Base-by-base conservation (phyloP, 2,888 invertebrate species). In the Dolomedes plantarius region DNA sequence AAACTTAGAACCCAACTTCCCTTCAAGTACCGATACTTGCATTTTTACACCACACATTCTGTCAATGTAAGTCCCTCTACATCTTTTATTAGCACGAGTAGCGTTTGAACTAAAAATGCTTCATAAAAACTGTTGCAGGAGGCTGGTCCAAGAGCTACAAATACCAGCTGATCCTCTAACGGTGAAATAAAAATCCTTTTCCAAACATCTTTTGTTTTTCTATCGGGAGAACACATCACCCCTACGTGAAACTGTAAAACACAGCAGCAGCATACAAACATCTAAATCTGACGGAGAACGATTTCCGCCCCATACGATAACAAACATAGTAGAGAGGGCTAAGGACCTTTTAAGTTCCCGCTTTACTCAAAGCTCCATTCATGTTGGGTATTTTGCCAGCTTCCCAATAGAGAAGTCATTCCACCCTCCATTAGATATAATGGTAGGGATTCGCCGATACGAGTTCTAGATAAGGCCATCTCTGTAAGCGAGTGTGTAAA, bases 331-430 rank as follows among this genome's bases (percentile, higher is more conserved):
- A 28, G 64, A 9, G n/a, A 32, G 28, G 28, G 65, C 23, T 65
- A 16, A 23, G 41, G 71, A 23, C 28, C 76, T 72, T 77, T 81
- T 76, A 83, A 76, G 56, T 56, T 23, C 23, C 56, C 56, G 56
- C 56, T 56, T 46, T 9, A 19, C 28, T 67, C 76, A 76, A 68
- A 68, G 46, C 65, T 6, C n/a, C 29, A 50, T 76, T 76, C 68
- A 46, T 46, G 7, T n/a, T 7, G 11, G 5, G 16, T 46, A 46
- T 46, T 46, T 46, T 46, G 46, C 46, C 46, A 46, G 9, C 16
- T 46, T 16, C 16, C 46, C 46, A 16, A 46, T 46, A 16, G 16
- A 16, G 16, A 16, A 46, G 46, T 16, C 9, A 13, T 46, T 16
- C 46, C 16, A 16, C 46, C 46, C 16, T 13, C 46, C 16, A 46